Conservation (phyloP, 2,888 invertebrate genomes). For the Cryptocheilus praepositus region DNA sequence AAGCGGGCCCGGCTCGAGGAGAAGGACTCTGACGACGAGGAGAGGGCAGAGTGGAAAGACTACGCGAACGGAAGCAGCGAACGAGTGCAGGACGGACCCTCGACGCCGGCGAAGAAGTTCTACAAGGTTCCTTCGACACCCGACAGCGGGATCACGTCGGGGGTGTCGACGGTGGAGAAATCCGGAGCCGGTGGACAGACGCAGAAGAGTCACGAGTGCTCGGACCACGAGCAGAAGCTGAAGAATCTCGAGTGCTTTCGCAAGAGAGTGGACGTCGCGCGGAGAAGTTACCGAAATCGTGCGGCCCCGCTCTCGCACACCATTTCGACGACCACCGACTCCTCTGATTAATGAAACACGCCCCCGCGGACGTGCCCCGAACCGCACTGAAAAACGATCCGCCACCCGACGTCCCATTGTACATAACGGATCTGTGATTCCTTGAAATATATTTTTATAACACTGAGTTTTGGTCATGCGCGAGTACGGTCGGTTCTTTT, state of each 20-base stretch:
- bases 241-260: constrained; percentile 63
- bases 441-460: constrained; percentile 70
- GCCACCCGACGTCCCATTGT: constrained; percentile 52
- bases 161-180: constrained; percentile 66
- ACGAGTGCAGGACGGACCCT: constrained; percentile 31
- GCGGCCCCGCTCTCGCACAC: constrained; percentile 47
- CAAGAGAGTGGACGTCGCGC: constrained; percentile 66
- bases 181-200: constrained; percentile 32
- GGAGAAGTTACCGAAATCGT: constrained; percentile 61
- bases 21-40: constrained; percentile 37
- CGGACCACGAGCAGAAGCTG: constrained; percentile 61
- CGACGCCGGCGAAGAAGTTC: constrained; percentile 56
- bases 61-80: constrained; percentile 41
- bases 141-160: constrained; percentile 71
- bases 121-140: constrained; percentile 62
- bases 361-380: constrained; percentile 25
- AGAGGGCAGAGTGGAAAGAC: constrained; percentile 35
- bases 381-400: constrained; percentile 14
- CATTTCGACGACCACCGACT: constrained; percentile 58
- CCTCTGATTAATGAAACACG: constrained; percentile 61
- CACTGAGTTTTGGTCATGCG: constrained; percentile 59
- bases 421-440: constrained; percentile 70
- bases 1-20: constrained; percentile 52
- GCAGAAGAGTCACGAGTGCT: constrained; percentile 54
- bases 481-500: constrained; percentile 38